These are phyloP conservation scores for Malurus elegans DNA, from an alignment of 2,113 vertebrate genomes.

Conservation along the genomic window DNA sequence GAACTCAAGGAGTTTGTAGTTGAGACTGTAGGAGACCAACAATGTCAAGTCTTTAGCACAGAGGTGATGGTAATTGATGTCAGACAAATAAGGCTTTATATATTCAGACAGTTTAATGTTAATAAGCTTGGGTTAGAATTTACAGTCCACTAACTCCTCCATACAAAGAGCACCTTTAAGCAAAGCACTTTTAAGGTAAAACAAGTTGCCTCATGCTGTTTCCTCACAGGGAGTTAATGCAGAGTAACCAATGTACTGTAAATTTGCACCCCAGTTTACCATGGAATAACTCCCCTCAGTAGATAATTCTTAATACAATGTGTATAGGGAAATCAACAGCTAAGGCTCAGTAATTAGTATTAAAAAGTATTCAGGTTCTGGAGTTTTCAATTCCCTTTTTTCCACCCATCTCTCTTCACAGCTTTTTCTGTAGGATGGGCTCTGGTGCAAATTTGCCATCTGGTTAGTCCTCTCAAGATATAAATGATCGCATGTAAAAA, in stretches of 20 bases:
- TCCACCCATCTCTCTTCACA: background rate
- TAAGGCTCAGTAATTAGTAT: background rate
- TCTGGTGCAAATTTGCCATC: background rate
- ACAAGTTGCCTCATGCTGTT: conserved; percentile 52
- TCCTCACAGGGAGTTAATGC: conserved; percentile 62
- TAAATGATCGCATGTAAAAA: background rate
- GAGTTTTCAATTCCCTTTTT: background rate
- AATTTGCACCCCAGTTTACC: conserved; percentile 49
- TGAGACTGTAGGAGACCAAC: background rate
- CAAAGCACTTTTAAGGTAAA: conserved; percentile 31
- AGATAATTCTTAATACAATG: background rate
- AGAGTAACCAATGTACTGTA: conserved; percentile 58
- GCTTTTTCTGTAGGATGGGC: background rate
- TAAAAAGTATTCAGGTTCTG: background rate
- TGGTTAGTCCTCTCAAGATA: background rate
- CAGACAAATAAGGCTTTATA: conserved; percentile 19
- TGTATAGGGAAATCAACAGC: background rate
- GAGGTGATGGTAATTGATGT: conserved; percentile 21
- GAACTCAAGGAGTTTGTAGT: background rate
- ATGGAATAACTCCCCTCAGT: background rate
- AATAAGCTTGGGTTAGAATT: conserved; percentile 44
- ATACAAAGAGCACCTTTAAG: conserved; percentile 33
- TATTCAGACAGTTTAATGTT: conserved; percentile 39
- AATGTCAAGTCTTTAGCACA: background rate
- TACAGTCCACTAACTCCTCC: conserved; percentile 49